Base-by-base conservation (phyloP, 2,113 vertebrate genomes). In the Chionis minor region DNA sequence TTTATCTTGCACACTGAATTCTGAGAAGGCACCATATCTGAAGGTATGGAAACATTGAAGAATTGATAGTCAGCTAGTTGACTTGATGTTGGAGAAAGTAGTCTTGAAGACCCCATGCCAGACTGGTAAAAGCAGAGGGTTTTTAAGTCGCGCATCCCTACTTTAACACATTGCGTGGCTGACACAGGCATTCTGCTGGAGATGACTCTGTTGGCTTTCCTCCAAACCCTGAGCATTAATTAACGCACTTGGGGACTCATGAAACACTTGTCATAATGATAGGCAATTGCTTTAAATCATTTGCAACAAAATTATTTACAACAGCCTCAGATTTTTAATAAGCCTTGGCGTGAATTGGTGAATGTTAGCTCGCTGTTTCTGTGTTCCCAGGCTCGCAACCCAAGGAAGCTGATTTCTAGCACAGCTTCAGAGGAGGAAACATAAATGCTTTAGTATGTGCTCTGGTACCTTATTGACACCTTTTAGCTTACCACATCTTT, bases 181-280 rank as follows among this genome's bases (percentile, higher is more conserved):
- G 75, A 92, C 86, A 86, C 72, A 81, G 52, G 52, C 91, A 42
- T 94, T 84, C 77, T 91, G 65, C 70, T 71, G 63, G 88, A 92
- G 92, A 81, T 20, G 0, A 44, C 45, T 91, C 86, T 81, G 13
- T 70, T 97, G 96, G 94, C 94, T 96, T 87, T 85, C 90, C 71
- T 95, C 94, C 96, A 96, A 91, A 90, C 84, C 40, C 66, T 90
- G 75, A 93, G 74, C 92, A 73, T 96, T 96, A 96, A 97, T 96
- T 96, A 95, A 90, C 8, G 6, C 74, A 80, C 92, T 94, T 73
- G 62, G 73, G 95, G 70, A 90, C 81, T 95, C 87, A 16, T 45
- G 62, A 87, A 96, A 80, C 62, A 38, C 87, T 96, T 66, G 82
- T 91, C 87, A 51, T 96, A 95, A 96, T 96, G 92, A 96, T 80